Percentiles rank a stretch among this genome's conserved stretches.
These are phyloP conservation scores for Poeciliopsis presidionis DNA, from an alignment of 2,797 vertebrate genomes.

Conservation along the genomic window DNA sequence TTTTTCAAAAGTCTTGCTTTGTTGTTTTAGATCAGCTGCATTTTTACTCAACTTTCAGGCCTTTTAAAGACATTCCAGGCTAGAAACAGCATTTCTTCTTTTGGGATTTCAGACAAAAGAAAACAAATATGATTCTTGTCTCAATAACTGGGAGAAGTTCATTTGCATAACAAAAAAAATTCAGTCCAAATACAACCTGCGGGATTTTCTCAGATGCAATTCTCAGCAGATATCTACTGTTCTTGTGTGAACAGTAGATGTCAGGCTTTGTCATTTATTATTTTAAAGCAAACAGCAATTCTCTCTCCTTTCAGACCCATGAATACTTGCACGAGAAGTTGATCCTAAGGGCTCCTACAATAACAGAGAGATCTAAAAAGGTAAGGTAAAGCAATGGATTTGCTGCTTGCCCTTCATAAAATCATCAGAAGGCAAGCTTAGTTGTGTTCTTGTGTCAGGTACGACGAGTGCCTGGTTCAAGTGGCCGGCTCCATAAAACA, in stretches of 20 bases:
- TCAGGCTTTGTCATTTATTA: slow-evolving; percentile 16
- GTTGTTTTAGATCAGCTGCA: background rate
- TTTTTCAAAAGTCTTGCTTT: background rate
- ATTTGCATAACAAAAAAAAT: background rate
- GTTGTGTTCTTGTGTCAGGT: slow-evolving; percentile 76
- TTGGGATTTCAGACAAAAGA: background rate
- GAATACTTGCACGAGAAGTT: slow-evolving; percentile 96
- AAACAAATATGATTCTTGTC: background rate
- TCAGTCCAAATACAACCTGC: slow-evolving; percentile 24
- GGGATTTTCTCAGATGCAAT: slow-evolving; percentile 23
- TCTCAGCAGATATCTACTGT: slow-evolving; percentile 22
- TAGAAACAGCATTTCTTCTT: background rate
- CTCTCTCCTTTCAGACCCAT: slow-evolving; percentile 83
- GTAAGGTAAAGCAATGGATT: slow-evolving; percentile 67
- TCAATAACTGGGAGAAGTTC: slow-evolving; percentile 23
- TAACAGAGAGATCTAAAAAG: slow-evolving; percentile 94
- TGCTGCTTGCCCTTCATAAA: background rate
- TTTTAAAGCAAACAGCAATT: slow-evolving; percentile 1
- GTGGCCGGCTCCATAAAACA: slow-evolving; percentile 95
- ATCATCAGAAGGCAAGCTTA: slow-evolving; percentile 2
- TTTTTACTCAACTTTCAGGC: background rate
- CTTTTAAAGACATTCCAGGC: background rate
- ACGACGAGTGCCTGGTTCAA: slow-evolving; percentile 94
- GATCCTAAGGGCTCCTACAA: slow-evolving; percentile 93
- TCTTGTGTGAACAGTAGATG: slow-evolving; percentile 52